Percentiles rank a stretch among this genome's conserved stretches.
Conservation (phyloP, 2,113 vertebrate genomes). For the Plecturocebus donacophilus region DNA sequence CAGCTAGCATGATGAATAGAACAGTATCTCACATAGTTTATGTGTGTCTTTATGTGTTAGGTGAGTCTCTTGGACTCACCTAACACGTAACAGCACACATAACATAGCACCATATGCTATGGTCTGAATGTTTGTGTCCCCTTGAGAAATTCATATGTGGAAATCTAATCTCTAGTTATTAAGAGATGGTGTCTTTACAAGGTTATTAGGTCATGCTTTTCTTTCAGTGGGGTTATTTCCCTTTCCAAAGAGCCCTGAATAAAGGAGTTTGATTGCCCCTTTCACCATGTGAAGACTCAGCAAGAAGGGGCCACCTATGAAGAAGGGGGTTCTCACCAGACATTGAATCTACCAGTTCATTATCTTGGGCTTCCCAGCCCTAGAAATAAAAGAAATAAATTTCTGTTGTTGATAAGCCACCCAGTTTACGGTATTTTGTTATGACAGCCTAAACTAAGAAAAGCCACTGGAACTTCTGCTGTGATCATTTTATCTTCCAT, state of each 20-base stretch:
- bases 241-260: neutral
- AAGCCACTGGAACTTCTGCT: neutral
- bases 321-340: neutral
- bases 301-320: neutral
- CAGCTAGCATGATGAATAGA: too few relatives aligned
- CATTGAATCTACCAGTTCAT: neutral
- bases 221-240: neutral
- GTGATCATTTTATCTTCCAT: neutral
- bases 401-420: neutral
- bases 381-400: neutral
- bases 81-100: too few relatives aligned
- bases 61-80: too few relatives aligned
- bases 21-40: too few relatives aligned
- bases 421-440: neutral
- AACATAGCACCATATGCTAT: neutral
- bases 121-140: too few relatives aligned
- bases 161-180: neutral
- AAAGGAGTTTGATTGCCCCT: neutral
- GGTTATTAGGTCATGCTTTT: neutral
- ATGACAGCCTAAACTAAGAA: neutral
- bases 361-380: neutral
- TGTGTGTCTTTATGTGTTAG: too few relatives aligned
- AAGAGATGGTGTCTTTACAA: neutral
- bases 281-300: neutral
- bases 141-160: neutral